A percentile compares a stretch with the other conserved stretches of the same genome.
These are phyloP conservation scores for Passerculus sandwichensis DNA, from an alignment of 2,797 vertebrate genomes.

Conservation along the genomic window DNA sequence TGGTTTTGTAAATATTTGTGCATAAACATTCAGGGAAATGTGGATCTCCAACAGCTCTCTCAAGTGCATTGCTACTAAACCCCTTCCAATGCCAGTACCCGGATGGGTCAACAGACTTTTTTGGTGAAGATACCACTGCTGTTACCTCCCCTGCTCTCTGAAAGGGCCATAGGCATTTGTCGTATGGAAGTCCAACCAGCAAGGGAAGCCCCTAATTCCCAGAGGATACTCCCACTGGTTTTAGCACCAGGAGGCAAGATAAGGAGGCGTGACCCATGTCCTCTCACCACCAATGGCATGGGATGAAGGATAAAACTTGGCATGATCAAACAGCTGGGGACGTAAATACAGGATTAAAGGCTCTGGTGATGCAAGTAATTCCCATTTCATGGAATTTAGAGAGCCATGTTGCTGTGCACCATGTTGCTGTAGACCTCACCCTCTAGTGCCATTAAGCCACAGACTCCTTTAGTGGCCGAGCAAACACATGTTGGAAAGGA, in stretches of 20 bases:
- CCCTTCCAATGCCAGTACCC: not conserved
- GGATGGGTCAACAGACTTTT: not conserved
- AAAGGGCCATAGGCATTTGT: not conserved
- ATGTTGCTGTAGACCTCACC: not conserved
- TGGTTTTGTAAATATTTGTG: not conserved
- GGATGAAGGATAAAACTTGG: not conserved
- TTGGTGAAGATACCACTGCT: not conserved
- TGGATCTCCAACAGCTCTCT: not conserved
- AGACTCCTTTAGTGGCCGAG: not conserved
- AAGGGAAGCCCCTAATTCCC: not conserved
- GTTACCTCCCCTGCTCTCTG: not conserved
- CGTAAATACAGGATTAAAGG: not conserved
- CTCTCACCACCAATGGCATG: not conserved
- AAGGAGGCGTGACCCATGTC: not conserved
- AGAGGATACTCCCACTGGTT: not conserved
- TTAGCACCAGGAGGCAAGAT: not conserved
- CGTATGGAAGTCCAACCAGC: rapidly evolving
- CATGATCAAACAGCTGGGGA: not conserved
- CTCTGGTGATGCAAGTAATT: not conserved
- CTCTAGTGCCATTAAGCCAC: not conserved
- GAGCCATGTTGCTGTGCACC: not conserved
- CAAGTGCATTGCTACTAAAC: not conserved
- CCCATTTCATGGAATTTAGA: not conserved
- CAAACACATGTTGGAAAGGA: not conserved
- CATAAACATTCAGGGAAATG: not conserved